Conservation (phyloP, 2,797 vertebrate genomes). For the Hephaestus fuliginosus region DNA sequence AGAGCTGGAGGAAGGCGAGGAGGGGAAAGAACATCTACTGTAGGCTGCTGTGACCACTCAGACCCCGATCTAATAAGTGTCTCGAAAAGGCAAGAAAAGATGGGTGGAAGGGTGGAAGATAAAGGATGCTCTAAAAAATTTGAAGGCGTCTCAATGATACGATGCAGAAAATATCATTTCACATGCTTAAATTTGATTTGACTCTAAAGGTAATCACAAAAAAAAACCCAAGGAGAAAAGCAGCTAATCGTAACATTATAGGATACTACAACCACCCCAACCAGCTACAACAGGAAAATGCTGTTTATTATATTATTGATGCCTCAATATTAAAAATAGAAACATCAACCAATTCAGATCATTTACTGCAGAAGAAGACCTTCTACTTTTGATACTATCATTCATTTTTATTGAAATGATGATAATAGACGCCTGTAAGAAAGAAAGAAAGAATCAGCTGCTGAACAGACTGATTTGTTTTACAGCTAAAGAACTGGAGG, state of each 20-base stretch:
- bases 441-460: constrained; percentile 18
- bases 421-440: too few relatives aligned
- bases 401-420: too few relatives aligned
- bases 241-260: neutral
- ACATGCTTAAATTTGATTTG: neutral
- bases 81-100: neutral
- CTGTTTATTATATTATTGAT: too few relatives aligned
- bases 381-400: too few relatives aligned
- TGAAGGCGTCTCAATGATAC: too few relatives aligned
- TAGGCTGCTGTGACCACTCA: neutral
- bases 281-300: too few relatives aligned
- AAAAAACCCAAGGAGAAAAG: neutral
- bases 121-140: neutral
- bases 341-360: too few relatives aligned
- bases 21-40: neutral
- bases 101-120: neutral
- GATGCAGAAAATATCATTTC: neutral
- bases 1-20: constrained; percentile 1
- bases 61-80: constrained; percentile 3
- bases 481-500: constrained; percentile 17
- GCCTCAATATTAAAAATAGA: too few relatives aligned
- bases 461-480: constrained; percentile 49
- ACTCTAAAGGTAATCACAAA: neutral
- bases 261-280: too few relatives aligned
- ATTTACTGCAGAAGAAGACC: too few relatives aligned